Evolutionary conservation across 2,113 vertebrate species (phyloP).

Genomic region (Hemiscyllium ocellatum): DNA sequence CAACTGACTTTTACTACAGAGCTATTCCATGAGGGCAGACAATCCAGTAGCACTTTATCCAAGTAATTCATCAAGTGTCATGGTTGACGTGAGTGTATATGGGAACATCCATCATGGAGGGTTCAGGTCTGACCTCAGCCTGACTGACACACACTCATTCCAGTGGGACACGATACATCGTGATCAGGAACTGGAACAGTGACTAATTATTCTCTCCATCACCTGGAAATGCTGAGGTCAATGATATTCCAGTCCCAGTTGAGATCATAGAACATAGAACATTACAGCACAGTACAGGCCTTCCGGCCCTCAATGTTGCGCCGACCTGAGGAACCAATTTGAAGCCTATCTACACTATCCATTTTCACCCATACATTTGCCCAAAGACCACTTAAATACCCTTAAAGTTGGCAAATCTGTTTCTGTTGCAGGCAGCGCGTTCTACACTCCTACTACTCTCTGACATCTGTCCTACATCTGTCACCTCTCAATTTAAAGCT

Average conservation of each 20-base stretch:
- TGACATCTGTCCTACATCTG: no score
- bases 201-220: neutral
- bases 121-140: neutral
- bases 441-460: no score
- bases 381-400: no score
- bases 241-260: neutral
- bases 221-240: neutral
- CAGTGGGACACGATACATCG: neutral
- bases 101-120: neutral
- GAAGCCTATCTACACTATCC: no score
- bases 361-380: no score
- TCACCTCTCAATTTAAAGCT: no score
- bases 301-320: no score
- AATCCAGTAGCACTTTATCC: neutral
- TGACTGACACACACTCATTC: neutral
- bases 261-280: no score
- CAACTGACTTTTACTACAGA: neutral
- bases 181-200: neutral
- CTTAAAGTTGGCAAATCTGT: no score
- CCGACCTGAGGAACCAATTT: no score
- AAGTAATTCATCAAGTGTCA: neutral
- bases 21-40: neutral
- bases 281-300: no score
- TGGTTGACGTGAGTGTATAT: neutral
- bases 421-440: no score